Conservation (phyloP, 2,888 invertebrate genomes). For the Amblyjoppa fuscipennis region DNA sequence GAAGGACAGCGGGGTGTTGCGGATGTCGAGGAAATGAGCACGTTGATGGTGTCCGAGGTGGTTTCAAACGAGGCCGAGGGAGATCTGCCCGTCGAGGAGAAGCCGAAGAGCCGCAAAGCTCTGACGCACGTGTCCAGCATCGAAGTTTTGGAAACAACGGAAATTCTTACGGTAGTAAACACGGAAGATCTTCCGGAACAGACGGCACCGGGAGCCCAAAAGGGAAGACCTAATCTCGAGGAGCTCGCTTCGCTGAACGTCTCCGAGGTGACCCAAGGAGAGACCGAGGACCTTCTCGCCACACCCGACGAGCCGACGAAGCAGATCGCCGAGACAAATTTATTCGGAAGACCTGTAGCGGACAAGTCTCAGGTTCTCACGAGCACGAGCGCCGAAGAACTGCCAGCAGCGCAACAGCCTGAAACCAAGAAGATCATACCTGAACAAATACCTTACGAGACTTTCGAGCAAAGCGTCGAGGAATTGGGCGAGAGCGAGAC, state of each 20-base stretch:
- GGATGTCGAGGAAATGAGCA: slow-evolving; percentile 77
- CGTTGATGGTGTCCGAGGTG: slow-evolving; percentile 78
- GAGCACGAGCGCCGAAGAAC: slow-evolving; percentile 73
- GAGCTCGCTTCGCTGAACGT: slow-evolving; percentile 73
- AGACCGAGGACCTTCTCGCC: slow-evolving; percentile 81
- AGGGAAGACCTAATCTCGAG: slow-evolving; percentile 72
- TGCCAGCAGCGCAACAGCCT: slow-evolving; percentile 73
- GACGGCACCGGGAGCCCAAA: slow-evolving; percentile 62
- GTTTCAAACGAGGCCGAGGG: slow-evolving; percentile 78
- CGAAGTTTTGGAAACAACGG: slow-evolving; percentile 74
- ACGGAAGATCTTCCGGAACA: slow-evolving; percentile 67
- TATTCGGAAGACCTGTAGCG: slow-evolving; percentile 82
- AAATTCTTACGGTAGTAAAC: slow-evolving; percentile 70
- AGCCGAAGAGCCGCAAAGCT: slow-evolving; percentile 79
- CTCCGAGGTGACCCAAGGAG: slow-evolving; percentile 80
- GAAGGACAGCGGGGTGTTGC: slow-evolving; percentile 75
- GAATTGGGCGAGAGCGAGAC: slow-evolving; percentile 79
- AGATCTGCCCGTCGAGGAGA: slow-evolving; percentile 70
- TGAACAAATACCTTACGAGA: slow-evolving; percentile 84
- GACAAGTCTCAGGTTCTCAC: slow-evolving; percentile 81
- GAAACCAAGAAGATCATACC: slow-evolving; percentile 79
- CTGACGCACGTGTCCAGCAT: slow-evolving; percentile 74
- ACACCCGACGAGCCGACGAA: slow-evolving; percentile 77
- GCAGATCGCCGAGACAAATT: slow-evolving; percentile 79
- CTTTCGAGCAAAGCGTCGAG: slow-evolving; percentile 81